Conservation (phyloP, 2,888 invertebrate species). For the Belgica antarctica region DNA sequence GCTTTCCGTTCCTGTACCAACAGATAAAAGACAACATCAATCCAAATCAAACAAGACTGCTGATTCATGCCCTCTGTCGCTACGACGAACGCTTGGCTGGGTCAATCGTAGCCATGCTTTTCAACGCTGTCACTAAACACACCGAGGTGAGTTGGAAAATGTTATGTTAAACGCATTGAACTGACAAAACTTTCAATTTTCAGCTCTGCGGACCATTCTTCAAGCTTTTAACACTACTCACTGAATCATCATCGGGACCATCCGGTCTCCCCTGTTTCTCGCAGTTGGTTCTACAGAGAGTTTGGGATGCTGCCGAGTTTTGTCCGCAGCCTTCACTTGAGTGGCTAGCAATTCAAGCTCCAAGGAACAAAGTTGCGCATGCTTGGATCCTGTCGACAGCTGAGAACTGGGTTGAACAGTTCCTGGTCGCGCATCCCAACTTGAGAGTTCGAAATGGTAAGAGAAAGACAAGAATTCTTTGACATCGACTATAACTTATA, state of each 20-base stretch:
- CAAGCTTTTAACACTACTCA: constrained; percentile 82
- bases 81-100: constrained; percentile 88
- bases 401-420: constrained; percentile 88
- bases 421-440: constrained; percentile 79
- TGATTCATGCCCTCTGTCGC: constrained; percentile 86
- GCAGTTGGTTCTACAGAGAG: constrained; percentile 78
- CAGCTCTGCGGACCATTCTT: constrained; percentile 87
- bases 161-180: constrained; percentile 13
- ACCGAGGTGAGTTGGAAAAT: constrained; percentile 65
- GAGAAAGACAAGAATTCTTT: constrained; percentile 46
- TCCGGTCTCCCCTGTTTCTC: constrained; percentile 88
- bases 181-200: constrained; percentile 43
- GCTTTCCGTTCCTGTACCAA: constrained; percentile 90
- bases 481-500: background rate
- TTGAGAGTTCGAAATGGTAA: constrained; percentile 79
- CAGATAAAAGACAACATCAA: constrained; percentile 93
- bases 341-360: constrained; percentile 82
- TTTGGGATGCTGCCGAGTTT: constrained; percentile 87
- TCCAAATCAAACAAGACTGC: constrained; percentile 83
- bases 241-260: constrained; percentile 74
- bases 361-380: constrained; percentile 86
- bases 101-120: constrained; percentile 85
- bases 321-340: constrained; percentile 90
- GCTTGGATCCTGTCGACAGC: constrained; percentile 90
- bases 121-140: constrained; percentile 85